phyloP scores from a whole-genome alignment of 2,113 vertebrate genomes.

The Albula glossodonta region DNA sequence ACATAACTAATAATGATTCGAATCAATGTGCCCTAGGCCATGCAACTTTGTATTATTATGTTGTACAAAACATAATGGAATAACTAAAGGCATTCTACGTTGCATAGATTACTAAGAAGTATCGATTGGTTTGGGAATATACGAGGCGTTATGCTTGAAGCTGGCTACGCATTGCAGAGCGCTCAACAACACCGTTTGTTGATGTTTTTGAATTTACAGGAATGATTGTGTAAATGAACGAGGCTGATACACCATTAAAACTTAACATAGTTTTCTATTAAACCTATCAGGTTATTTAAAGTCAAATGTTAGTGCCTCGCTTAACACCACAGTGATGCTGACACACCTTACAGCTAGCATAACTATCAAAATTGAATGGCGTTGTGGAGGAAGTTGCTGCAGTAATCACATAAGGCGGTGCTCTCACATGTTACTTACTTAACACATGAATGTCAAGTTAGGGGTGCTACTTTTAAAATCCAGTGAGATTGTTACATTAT shows the following conservation, averaged over 20 bases:
- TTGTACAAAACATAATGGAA: not conserved
- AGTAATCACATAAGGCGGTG: not conserved
- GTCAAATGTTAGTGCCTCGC: not conserved
- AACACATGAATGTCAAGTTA: not conserved
- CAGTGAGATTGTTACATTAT: not conserved
- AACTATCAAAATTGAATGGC: constrained; percentile 14
- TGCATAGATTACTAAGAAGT: not conserved
- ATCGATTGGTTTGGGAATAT: constrained; percentile 53
- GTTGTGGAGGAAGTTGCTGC: not conserved
- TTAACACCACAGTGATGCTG: not conserved
- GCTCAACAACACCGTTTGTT: constrained; percentile 52
- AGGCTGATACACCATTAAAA: constrained; percentile 34
- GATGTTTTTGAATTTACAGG: constrained; percentile 41
- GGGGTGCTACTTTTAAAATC: not conserved
- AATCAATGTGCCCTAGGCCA: no score
- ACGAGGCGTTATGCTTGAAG: not conserved
- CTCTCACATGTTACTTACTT: not conserved
- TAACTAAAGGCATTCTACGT: not conserved
- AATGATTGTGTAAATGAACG: constrained; percentile 33
- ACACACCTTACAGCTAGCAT: not conserved
- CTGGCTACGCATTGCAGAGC: constrained; percentile 86
- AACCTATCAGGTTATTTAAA: not conserved
- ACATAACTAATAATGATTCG: no score
- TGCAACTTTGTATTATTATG: not conserved
- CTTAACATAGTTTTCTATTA: not conserved